Conservation (phyloP, 2,113 vertebrate genomes). For the Calyptommatus sinebrachiatus region DNA sequence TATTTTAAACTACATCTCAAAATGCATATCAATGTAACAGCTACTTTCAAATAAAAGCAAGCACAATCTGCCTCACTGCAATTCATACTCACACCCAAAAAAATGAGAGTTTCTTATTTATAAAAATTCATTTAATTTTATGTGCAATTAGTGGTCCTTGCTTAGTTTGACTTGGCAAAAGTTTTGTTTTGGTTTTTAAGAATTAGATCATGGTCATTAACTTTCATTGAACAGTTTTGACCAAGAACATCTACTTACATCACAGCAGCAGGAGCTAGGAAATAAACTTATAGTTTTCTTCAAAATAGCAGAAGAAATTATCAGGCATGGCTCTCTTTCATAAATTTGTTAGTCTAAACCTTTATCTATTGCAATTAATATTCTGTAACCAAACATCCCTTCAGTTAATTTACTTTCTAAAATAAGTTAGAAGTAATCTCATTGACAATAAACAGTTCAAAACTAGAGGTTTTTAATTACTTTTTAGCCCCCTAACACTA, state of each 20-base stretch:
- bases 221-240: neutral
- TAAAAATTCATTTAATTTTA: neutral
- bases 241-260: neutral
- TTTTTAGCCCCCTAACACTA: conserved; percentile 14
- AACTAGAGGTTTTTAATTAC: neutral
- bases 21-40: neutral
- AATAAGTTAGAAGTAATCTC: neutral
- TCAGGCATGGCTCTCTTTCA: too few relatives aligned
- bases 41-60: neutral
- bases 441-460: neutral
- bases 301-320: neutral
- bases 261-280: neutral
- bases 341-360: neutral
- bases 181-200: too few relatives aligned
- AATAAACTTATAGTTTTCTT: neutral
- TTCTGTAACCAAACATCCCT: neutral
- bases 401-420: neutral
- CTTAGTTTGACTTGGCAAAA: neutral
- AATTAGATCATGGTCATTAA: neutral
- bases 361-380: neutral
- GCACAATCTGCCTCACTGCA: neutral
- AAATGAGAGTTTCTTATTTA: neutral
- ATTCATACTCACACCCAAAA: neutral
- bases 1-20: neutral
- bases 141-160: neutral